Percentiles rank a stretch among this genome's conserved stretches.
phyloP scores from a whole-genome alignment of 2,113 vertebrate species.

The Brachyistius frenatus region DNA sequence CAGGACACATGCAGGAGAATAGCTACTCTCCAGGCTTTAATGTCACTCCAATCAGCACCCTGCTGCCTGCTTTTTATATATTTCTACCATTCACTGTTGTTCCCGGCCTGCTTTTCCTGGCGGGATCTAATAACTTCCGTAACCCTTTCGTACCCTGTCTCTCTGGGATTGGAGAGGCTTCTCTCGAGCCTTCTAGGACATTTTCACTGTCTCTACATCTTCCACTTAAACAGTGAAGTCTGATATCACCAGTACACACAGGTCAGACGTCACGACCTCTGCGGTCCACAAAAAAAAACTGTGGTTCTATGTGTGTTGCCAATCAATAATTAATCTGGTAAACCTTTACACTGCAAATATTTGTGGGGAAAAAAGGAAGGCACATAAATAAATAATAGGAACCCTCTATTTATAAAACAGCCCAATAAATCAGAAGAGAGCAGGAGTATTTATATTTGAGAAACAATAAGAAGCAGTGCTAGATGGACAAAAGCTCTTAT shows the following conservation, averaged over 20 bases:
- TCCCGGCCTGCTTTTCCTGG: neutral
- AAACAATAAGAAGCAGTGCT: neutral
- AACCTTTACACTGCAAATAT: conserved; percentile 54
- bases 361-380: conserved; percentile 21
- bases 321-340: conserved; percentile 55
- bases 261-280: neutral
- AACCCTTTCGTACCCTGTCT: conserved; percentile 16
- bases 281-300: neutral
- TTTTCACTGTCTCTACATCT: neutral
- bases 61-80: neutral
- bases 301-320: conserved; percentile 3
- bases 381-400: conserved; percentile 42
- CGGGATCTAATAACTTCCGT: conserved; percentile 25
- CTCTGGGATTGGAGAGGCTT: conserved; percentile 28
- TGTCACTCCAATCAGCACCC: neutral
- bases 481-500: conserved; percentile 25
- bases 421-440: conserved; percentile 18
- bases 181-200: conserved; percentile 1
- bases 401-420: conserved; percentile 36
- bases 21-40: too few relatives aligned
- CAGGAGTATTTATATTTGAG: neutral
- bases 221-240: neutral
- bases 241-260: conserved; percentile 19
- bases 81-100: neutral
- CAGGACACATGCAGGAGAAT: too few relatives aligned